Conservation (phyloP, 1,140 invertebrate species). For the Lethocerus indicus region DNA sequence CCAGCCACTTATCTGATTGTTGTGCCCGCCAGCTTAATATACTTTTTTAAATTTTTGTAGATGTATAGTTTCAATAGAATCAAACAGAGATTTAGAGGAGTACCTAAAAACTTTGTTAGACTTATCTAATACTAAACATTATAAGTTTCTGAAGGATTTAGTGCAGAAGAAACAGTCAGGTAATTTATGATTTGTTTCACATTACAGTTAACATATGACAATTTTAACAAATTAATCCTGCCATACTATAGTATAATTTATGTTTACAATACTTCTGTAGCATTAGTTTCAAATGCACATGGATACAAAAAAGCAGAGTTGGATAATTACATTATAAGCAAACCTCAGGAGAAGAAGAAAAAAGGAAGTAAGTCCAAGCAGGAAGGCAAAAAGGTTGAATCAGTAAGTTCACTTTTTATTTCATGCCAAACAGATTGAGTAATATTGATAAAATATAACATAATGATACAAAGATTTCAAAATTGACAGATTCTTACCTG, state of each 20-base stretch:
- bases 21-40: no score
- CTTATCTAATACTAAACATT: constrained; percentile 40
- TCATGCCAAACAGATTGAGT: constrained; percentile 14
- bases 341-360: constrained; percentile 15
- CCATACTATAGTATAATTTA: neutral
- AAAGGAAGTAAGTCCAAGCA: constrained; percentile 8
- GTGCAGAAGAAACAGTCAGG: constrained; percentile 9
- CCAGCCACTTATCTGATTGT: no score
- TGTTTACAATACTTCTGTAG: neutral
- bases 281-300: neutral
- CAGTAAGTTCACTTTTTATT: constrained; percentile 17
- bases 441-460: constrained; percentile 4
- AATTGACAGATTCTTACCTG: no score
- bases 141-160: constrained; percentile 41
- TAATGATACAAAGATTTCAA: neutral
- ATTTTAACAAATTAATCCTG: neutral
- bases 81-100: constrained; percentile 45
- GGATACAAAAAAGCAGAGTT: constrained; percentile 15
- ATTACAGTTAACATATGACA: neutral
- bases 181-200: constrained; percentile 8
- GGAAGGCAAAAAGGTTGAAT: constrained; percentile 1
- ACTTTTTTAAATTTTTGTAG: constrained; percentile 21
- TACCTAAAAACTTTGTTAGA: constrained; percentile 49
- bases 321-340: constrained; percentile 15
- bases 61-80: constrained; percentile 41